Percentiles rank a stretch among this genome's conserved stretches.
Evolutionary conservation across 2,113 vertebrate genomes (phyloP).

Genomic region (Aramus guarauna): DNA sequence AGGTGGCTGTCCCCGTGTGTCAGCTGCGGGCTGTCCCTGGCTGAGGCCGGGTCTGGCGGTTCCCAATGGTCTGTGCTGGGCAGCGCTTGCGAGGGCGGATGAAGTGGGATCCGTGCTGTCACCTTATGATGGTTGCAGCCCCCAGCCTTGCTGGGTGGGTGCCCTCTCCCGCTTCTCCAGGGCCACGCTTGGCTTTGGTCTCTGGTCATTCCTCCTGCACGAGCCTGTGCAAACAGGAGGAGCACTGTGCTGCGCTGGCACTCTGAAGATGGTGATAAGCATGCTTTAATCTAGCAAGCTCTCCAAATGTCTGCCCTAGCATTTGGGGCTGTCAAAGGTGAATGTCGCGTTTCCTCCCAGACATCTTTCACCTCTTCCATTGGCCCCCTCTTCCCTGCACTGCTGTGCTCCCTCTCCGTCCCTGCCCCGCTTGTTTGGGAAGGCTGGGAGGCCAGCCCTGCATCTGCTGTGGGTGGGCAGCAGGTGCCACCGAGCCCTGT

Average conservation of each 20-base stretch:
- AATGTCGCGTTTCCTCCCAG: neutral
- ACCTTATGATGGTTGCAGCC: accelerated
- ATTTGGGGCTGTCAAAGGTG: neutral
- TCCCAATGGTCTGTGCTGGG: neutral
- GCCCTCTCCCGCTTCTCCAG: neutral
- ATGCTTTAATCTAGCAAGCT: neutral
- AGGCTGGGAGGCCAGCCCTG: neutral
- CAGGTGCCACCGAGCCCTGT: neutral
- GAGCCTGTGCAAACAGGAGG: neutral
- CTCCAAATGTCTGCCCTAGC: neutral
- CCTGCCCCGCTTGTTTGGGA: neutral
- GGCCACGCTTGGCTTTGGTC: accelerated
- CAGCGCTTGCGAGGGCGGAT: accelerated
- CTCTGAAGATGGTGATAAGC: accelerated
- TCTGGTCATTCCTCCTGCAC: neutral
- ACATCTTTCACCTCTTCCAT: neutral
- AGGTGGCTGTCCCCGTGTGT: neutral
- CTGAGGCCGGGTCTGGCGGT: accelerated
- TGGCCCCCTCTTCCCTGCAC: accelerated
- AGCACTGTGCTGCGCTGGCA: accelerated
- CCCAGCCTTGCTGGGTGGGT: neutral
- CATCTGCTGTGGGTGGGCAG: neutral
- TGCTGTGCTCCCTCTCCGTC: neutral
- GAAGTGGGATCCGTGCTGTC: too few relatives aligned
- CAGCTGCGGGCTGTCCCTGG: neutral